Evolutionary conservation across 2,888 invertebrate genomes (phyloP).

Genomic region (Sarcophaga subvicina): DNA sequence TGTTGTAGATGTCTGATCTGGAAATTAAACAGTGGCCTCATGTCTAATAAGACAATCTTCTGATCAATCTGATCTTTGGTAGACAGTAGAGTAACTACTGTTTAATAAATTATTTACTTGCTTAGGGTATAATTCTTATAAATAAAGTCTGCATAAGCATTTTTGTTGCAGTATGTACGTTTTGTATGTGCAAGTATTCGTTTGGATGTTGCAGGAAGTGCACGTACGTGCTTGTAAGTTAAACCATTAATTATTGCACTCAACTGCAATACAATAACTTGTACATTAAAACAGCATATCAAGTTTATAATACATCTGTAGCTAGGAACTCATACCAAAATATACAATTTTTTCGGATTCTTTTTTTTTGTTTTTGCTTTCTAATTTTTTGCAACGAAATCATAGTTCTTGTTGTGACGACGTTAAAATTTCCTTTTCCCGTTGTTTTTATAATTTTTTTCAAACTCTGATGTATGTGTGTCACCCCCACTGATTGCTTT

Average conservation of each 20-base stretch:
- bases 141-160: too few relatives aligned
- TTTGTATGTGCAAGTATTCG: background rate
- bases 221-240: slow-evolving; percentile 59
- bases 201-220: slow-evolving; percentile 50
- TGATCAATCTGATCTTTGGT: too few relatives aligned
- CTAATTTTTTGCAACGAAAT: slow-evolving; percentile 8
- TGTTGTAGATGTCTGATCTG: too few relatives aligned
- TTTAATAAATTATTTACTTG: too few relatives aligned
- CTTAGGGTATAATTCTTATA: too few relatives aligned
- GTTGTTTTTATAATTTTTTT: slow-evolving; percentile 17
- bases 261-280: slow-evolving; percentile 58
- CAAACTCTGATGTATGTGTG: background rate
- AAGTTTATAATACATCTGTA: slow-evolving; percentile 17
- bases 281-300: slow-evolving; percentile 54
- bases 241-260: slow-evolving; percentile 65
- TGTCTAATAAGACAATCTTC: too few relatives aligned
- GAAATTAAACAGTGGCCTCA: too few relatives aligned
- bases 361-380: slow-evolving; percentile 28
- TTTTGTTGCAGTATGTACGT: background rate
- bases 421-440: slow-evolving; percentile 48
- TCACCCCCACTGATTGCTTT: slow-evolving; percentile 42
- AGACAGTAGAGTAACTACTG: too few relatives aligned
- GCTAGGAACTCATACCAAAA: background rate
- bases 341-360: background rate
- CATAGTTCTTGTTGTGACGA: slow-evolving; percentile 15